Base-by-base conservation (phyloP, 2,797 vertebrate species). In the Anniella stebbinsi region DNA sequence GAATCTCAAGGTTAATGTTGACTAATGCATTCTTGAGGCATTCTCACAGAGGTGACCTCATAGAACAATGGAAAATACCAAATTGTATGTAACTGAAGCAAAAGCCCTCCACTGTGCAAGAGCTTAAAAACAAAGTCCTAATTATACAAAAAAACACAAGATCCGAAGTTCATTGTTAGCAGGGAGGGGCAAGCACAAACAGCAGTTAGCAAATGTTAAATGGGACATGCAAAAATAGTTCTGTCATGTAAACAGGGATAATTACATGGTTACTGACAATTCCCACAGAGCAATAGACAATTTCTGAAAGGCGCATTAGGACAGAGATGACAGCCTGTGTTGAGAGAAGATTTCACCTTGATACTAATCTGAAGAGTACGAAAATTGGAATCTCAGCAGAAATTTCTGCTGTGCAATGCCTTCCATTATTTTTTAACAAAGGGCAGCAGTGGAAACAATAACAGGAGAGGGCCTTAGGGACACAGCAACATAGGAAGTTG, bases 181-280 rank as follows among this genome's bases (percentile, higher is more conserved):
- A 95, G 92, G 90, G 91, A 95, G 92, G 94, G 91, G 94, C 92
- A 92, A 93, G 93, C 84, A 92, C 78, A 92, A 96, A 92, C 90
- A 93, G 88, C 91, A 95, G 95, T 85, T 94, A 94, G 91, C 76
- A 94, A 93, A 95, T 89, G 90, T 90, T 94, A 95, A 96, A 92
- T 95, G 95, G 95, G 88, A 96, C 95, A 93, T 92, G 92, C 87
- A 94, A 92, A 96, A 94, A 93, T 28, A 91, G 90, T 95, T 92
- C 93, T 92, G 95, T 95, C 89, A 92, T 25, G 36, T 94, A 95
- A 95, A 94, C 72, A 94, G 60, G 88, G 88, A 95, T 96, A 96
- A 96, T 96, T 95, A 95, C 21, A 83, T 60, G 38, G 80, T 63
- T 82, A 77, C 72, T 88, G 84, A 93, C 91, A 95, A 91, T 95